Conservation (phyloP, 1,140 invertebrate genomes). For the Bombus impatiens region DNA sequence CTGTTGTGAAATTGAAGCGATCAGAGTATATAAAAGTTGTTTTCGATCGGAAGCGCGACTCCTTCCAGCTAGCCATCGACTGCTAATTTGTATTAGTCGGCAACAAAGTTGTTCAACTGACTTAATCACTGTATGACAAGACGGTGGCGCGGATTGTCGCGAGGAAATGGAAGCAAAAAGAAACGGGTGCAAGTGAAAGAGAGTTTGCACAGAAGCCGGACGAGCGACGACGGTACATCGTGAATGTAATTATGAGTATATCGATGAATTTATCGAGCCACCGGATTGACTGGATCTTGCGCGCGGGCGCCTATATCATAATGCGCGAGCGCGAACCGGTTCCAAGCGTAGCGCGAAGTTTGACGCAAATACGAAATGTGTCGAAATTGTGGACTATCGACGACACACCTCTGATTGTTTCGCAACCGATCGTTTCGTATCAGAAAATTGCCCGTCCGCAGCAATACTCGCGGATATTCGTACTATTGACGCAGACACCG, state of each 20-base stretch:
- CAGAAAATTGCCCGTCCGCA: conserved; percentile 28
- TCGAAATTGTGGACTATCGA: conserved; percentile 50
- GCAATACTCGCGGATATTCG: background rate
- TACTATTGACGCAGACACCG: background rate
- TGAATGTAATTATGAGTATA: conserved; percentile 38
- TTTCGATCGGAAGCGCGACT: background rate
- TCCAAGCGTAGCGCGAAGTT: conserved; percentile 14
- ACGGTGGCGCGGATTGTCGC: background rate
- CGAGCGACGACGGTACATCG: conserved; percentile 26
- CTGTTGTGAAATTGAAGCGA: background rate
- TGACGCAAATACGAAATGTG: conserved; percentile 54
- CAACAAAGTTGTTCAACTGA: background rate
- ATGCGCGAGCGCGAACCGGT: conserved; percentile 37
- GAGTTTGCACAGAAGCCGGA: background rate
- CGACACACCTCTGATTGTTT: conserved; percentile 54
- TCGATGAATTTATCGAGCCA: conserved; percentile 44
- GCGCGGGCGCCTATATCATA: conserved; percentile 35
- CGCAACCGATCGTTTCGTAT: conserved; percentile 41
- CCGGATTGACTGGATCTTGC: conserved; percentile 31
- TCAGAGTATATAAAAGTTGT: background rate
- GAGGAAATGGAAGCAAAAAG: background rate
- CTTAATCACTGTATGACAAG: background rate
- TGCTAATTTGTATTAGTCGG: conserved; percentile 12
- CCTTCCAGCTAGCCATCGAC: no score
- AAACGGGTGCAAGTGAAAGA: conserved; percentile 7